A percentile compares a stretch with the other conserved stretches of the same genome.
Conservation (phyloP, 2,888 invertebrate genomes). For the Campoplex nolae region DNA sequence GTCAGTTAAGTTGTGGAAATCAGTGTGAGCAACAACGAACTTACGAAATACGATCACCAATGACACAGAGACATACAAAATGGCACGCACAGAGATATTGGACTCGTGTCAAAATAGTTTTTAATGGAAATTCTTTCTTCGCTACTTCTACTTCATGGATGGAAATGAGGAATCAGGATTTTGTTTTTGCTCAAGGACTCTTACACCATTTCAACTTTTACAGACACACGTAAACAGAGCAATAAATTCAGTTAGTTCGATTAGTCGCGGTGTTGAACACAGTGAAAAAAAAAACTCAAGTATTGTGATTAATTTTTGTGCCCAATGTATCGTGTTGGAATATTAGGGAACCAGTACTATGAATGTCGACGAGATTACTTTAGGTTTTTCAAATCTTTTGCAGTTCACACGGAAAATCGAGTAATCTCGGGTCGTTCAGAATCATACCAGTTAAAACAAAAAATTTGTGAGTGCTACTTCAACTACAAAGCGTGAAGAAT, state of each 20-base stretch:
- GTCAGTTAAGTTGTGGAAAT: conserved; percentile 57
- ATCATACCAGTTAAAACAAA: conserved; percentile 13
- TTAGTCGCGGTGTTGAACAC: conserved; percentile 50
- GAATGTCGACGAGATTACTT: conserved; percentile 6
- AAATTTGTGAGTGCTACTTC: conserved; percentile 37
- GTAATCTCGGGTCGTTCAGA: conserved; percentile 4
- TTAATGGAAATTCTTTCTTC: conserved; percentile 28
- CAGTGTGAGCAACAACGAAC: conserved; percentile 68
- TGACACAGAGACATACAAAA: conserved; percentile 70
- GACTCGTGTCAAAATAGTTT: background rate
- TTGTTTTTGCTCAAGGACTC: conserved; percentile 18
- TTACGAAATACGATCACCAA: conserved; percentile 75
- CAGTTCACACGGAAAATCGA: background rate
- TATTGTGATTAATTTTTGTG: conserved; percentile 42
- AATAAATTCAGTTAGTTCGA: conserved; percentile 41
- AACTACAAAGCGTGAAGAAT: conserved; percentile 64
- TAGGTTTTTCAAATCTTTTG: conserved; percentile 16
- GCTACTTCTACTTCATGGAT: conserved; percentile 34
- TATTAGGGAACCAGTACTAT: background rate
- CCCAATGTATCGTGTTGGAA: conserved; percentile 34
- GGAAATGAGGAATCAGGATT: conserved; percentile 17
- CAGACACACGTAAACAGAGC: conserved; percentile 47
- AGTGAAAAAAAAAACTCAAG: conserved; percentile 24
- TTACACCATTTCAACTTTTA: background rate
- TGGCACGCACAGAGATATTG: conserved; percentile 63